Evolutionary conservation across 2,888 invertebrate species (phyloP), one percentile per base, ranked within the genome.

Genomic region (Cantharis lateralis): DNA sequence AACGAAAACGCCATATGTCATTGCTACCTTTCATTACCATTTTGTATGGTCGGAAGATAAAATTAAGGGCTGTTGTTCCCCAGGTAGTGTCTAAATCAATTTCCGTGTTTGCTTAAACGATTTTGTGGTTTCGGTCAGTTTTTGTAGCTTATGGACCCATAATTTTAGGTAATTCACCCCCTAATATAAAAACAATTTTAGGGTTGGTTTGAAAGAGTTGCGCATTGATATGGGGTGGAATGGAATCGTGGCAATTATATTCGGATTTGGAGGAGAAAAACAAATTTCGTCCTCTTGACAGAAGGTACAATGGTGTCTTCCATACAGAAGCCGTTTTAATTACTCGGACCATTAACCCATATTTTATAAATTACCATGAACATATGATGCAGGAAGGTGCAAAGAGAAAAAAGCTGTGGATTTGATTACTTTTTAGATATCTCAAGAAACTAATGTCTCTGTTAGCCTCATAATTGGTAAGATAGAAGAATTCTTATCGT

Each of bases 1-100:
- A 80, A 78, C 80, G 80, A 76, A 76, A 80, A 79, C 79, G 71
- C 80, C 81, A 81, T 80, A 80, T 81, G 81, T 80, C 80, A 79
- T 79, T 79, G 69, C 69, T 75, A 79, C 77, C 77, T 28, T 77
- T 18, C 64, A 20, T 70, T 72, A 15, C 24, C n/a, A 13, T 72
- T 61, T 68, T 24, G 24, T 24, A 9, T 24, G 0, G 74, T 66
- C 64, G 76, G 64, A 68, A 64, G 66, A 72, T 71, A 18, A 78
- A 77, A 78, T 75, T 78, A 76, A 72, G 76, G 79, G 71, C 70
- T 63, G 72, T 63, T 66, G 72, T 63, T 71, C 63, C 15, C 11
- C 72, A 18, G 28, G 71, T 62, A 70, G 70, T 15, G 15, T 15
- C 69, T 24, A 72, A 70, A 71, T 68, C 15, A 48, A 15, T 64